Conservation (phyloP, 1,140 invertebrate genomes). For the Bombus terrestris region DNA sequence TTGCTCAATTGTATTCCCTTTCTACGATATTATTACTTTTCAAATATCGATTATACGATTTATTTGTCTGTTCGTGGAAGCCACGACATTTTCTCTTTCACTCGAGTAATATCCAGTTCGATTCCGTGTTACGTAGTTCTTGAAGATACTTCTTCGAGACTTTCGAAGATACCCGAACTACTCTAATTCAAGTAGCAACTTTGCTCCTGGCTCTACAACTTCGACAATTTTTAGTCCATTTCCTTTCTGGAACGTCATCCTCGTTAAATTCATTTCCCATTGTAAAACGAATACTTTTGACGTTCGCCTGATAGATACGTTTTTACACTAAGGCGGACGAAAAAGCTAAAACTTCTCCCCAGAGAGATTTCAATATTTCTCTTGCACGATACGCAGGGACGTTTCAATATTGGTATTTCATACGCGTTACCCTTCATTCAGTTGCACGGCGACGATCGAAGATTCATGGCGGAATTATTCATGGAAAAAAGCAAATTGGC, state of each 20-base stretch:
- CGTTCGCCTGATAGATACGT: not conserved
- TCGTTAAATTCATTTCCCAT: not conserved
- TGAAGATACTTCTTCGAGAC: no score
- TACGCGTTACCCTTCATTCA: conserved; percentile 16
- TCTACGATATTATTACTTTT: not conserved
- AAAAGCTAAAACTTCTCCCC: not conserved
- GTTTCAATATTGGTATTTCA: conserved; percentile 22
- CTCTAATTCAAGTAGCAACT: not conserved
- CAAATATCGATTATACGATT: not conserved
- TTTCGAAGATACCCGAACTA: not conserved
- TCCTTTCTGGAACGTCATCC: not conserved
- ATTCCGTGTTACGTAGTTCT: no score
- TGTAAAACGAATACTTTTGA: not conserved
- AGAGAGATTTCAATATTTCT: conserved; percentile 7
- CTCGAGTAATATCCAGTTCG: not conserved
- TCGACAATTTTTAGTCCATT: not conserved
- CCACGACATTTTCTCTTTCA: not conserved
- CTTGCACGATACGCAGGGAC: not conserved
- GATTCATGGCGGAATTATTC: conserved; percentile 16
- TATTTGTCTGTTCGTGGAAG: not conserved
- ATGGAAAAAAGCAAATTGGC: conserved; percentile 4
- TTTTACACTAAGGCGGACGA: not conserved
- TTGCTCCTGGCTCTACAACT: no score
- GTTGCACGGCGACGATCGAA: conserved; percentile 18
- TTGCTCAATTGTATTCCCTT: not conserved